Percentiles rank a stretch among this genome's conserved stretches.
phyloP scores from a whole-genome alignment of 2,797 vertebrate species.

The Okamejei kenojei region DNA sequence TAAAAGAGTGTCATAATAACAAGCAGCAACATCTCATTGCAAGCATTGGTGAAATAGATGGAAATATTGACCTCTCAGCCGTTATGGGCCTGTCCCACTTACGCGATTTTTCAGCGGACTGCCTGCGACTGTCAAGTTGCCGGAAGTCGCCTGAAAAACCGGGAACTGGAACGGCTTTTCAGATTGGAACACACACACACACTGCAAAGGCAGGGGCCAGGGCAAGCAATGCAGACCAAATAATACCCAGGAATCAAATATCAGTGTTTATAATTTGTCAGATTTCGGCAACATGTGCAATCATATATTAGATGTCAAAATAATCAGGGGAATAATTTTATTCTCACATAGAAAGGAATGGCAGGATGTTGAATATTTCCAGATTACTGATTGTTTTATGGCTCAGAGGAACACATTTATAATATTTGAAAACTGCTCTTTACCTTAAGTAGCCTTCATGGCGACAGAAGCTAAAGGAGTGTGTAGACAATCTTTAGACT shows the following conservation, averaged over 20 bases:
- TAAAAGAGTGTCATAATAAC: neutral
- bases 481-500: neutral
- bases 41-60: too few species aligned
- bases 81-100: too few species aligned
- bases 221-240: neutral
- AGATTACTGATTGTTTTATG: neutral
- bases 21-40: neutral
- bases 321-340: neutral
- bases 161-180: too few species aligned
- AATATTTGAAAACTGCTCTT: neutral
- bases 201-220: too few species aligned
- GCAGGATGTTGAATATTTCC: neutral
- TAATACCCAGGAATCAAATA: neutral
- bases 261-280: too few species aligned
- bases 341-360: neutral
- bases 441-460: neutral
- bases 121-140: too few species aligned
- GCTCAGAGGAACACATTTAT: neutral
- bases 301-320: neutral
- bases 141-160: too few species aligned
- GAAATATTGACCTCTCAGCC: neutral
- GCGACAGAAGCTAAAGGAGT: neutral
- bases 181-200: too few species aligned
- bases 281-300: neutral
- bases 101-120: too few species aligned